Base-by-base conservation (phyloP, 2,888 invertebrate genomes). In the Apotomis betuletana region DNA sequence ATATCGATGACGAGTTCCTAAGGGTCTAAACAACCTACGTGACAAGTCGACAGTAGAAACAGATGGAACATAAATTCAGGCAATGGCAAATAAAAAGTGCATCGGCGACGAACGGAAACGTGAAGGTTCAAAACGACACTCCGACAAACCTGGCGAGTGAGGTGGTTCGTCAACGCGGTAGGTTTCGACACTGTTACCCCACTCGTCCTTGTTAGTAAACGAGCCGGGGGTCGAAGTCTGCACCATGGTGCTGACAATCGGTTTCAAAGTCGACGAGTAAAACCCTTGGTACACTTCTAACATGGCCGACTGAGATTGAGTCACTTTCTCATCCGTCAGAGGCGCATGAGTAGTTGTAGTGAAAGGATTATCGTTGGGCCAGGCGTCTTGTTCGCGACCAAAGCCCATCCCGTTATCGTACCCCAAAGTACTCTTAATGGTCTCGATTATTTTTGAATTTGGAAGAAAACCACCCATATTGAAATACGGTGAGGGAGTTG, bases 101-200 rank as follows among this genome's bases (percentile, higher is more conserved):
- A 91, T 84, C 76, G 87, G 89, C 89, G 82, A 80, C 75, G 76
- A 81, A 86, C 80, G 54, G 80, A 87, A 86, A 86, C 77, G 84
- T 84, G 86, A 85, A 85, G 84, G 83, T 80, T 84, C 81, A 84
- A 83, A 84, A 85, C 87, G 88, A 87, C 88, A 90, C 88, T 91
- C 90, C 90, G 87, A 94, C 94, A 87, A 93, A 91, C 93, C 93
- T 93, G 93, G 87, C 83, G 85, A 88, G 85, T 93, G 93, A 78
- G 93, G 93, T 80, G 93, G 93, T 89, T 93, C 93, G 84, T 93
- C 93, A 84, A 93, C 92, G 75, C 93, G 93, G 85, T 93, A 93
- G 76, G 89, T 91, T 85, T 92, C 91, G 75, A 92, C 85, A 85
- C 83, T 90, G 90, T 91, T 92, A 74, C 89, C 91, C 92, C 92